Base-by-base conservation (phyloP, 2,888 invertebrate species). In the Autographa gamma region DNA sequence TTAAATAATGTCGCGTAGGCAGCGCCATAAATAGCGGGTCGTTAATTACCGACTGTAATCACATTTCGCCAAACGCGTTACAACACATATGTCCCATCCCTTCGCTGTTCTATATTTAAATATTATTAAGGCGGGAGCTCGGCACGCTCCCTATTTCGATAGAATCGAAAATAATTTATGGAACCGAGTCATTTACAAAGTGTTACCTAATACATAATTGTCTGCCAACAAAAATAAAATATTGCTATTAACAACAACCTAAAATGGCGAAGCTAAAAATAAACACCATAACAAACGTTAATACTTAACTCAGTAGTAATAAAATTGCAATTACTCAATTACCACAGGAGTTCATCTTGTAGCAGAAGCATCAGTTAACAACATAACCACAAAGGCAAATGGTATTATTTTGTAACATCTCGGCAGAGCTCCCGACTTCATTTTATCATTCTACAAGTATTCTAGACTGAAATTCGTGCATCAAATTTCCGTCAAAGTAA, bases 51-150 rank as follows among this genome's bases (percentile, higher is more conserved):
- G 90, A 91, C 91, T 91, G 93, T 95, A 95, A 95, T 95, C 95
- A 94, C 95, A 95, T 95, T 95, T 95, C 95, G 95, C 95, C 95
- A 95, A 94, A 95, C 90, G 91, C 94, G 94, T 95, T 94, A 93
- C 94, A 90, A 93, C 93, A 93, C 95, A 95, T 92, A 93, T 95
- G 95, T 94, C 94, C 93, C 95, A 95, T 95, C 95, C 95, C 95
- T 95, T 95, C 93, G 94, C 93, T 80, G 93, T 95, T 95, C 95
- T 94, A 95, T 87, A 93, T 93, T 93, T 95, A 94, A 94, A 94
- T 92, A 92, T 91, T 93, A 93, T 93, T 92, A 92, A 92, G 90
- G 90, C 92, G 92, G 93, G 92, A 92, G 92, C 84, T 89, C 81
- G 90, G 91, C 93, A 92, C 92, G 93, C 89, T 93, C 93, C 92